Base-by-base conservation (phyloP, 2,797 vertebrate species). In the Oophaga sylvatica region DNA sequence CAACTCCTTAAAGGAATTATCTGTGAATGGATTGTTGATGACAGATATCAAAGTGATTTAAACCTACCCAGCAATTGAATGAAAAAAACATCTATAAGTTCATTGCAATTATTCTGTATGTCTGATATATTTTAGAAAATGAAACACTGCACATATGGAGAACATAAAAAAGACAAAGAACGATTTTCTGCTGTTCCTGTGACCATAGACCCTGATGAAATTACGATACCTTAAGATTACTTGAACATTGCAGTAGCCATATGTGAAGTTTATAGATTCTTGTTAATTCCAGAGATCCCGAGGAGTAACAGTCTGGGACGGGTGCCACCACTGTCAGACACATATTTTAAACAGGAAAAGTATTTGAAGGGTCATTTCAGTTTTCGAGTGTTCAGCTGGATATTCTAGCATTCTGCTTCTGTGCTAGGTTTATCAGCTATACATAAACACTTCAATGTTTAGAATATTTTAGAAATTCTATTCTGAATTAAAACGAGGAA, bases 261-360 rank as follows among this genome's bases (percentile, higher is more conserved):
- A 92, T 91, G 89, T 94, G 92, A 90, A 91, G 91, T 92, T 94
- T 91, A 93, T 22, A 35, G 62, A 26, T 16, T 80, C 57, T 80
- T 13, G 20, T 80, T 59, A 60, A 80, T 80, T 35, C 45, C 26
- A 59, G 57, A 11, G 56, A 80, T 80, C 29, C 77, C 26, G 62
- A 5, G 56, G 77, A 62, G 77, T 31, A 31, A 31, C 20, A 79
- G 77, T 62, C 77, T 35, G 77, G 77, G 77, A 60, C 17, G 26
- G 77, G 2, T 60, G 77, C 77, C 77, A 62, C 26, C 17, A 0
- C 77, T 60, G 57, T 31, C 53, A 59, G 29, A 80, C 77, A 79
- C 22, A 80, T 80, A 56, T 60, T 8, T 80, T 80, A 60, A 17
- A 57, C 53, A 31, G 73, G 19, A n/a, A 22, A 76, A 76, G 10